Evolutionary conservation across 1,140 invertebrate species (phyloP), one percentile per base, ranked within the genome.

Genomic region (Brachionus sp.): DNA sequence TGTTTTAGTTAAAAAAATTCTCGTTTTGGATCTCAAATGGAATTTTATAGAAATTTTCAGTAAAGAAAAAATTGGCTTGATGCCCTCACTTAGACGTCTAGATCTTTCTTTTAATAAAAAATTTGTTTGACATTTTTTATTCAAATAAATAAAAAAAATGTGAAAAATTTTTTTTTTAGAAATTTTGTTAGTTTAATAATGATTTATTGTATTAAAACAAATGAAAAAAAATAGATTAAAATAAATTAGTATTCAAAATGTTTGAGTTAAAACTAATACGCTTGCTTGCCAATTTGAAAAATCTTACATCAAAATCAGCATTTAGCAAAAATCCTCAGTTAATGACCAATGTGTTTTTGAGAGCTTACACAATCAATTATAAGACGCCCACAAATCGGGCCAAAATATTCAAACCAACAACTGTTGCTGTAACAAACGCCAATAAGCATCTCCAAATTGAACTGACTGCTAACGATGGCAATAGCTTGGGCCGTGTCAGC

Each of bases 331-430:
- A 16, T 23, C 9, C 5, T 19, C 9, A 57, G 19, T 57, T 57
- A 19, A 9, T 25, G 5, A n/a, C 3, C 50, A 66, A 33, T 13
- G 7, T n/a, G 33, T 12, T 9, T 39, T 16, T 70, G 16, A 70
- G 37, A 39, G 12, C 37, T 0, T 70, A 70, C 16, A 39, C 70
- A 25, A 75, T 75, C 2, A 75, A 75, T 29, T 80, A 62, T 62
- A 80, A 80, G 19, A 80, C 77, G 7, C 77, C 77, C 13, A 80
- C 77, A 57, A 80, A 80, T 23, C 50, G 35, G 0, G 16, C 46
- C 10, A 80, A 80, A 66, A 19, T 62, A 37, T 80, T 80, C 37
- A 57, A 66, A 19, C 77, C 77, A 66, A 80, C 50, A 37, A 80
- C 77, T 37, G 50, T 80, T 12, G 50, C 77, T 39, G 77, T 80